Conservation (phyloP, 2,113 vertebrate genomes). For the Mirounga angustirostris region DNA sequence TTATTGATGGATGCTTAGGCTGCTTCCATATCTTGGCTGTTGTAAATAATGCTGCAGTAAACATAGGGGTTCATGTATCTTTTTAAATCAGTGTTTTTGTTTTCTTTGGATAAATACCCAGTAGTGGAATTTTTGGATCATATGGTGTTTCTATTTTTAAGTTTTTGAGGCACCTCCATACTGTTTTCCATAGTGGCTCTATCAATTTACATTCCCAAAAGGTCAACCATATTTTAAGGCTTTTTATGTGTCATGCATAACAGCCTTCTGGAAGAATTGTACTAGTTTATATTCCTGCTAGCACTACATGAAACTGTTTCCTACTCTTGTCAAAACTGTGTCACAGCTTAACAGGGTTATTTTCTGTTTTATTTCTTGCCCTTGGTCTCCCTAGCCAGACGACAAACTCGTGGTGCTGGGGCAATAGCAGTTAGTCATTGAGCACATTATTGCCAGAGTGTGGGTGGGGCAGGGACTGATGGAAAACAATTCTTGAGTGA, state of each 20-base stretch:
- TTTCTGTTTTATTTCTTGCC: neutral
- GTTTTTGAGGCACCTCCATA: neutral
- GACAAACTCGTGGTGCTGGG: rapidly evolving
- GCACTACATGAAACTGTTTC: neutral
- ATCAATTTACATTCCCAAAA: neutral
- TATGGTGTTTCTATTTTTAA: neutral
- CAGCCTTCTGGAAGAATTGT: neutral
- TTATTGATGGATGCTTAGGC: neutral
- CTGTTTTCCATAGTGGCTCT: neutral
- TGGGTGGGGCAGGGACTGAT: neutral
- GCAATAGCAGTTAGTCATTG: neutral
- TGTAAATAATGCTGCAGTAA: neutral
- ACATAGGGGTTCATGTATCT: neutral
- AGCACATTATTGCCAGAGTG: no score
- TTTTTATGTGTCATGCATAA: neutral
- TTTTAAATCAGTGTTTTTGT: neutral
- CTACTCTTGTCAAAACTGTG: neutral
- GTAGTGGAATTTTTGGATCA: neutral
- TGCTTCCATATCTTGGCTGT: neutral
- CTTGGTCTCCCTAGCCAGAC: neutral
- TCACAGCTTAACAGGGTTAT: neutral
- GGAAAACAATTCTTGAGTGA: rapidly evolving
- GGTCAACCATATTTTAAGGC: neutral
- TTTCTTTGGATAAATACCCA: neutral
- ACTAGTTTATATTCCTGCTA: neutral